Evolutionary conservation across 1,140 invertebrate genomes (phyloP), one percentile per base, ranked within the genome.

Genomic region (Riptortus pedestris): DNA sequence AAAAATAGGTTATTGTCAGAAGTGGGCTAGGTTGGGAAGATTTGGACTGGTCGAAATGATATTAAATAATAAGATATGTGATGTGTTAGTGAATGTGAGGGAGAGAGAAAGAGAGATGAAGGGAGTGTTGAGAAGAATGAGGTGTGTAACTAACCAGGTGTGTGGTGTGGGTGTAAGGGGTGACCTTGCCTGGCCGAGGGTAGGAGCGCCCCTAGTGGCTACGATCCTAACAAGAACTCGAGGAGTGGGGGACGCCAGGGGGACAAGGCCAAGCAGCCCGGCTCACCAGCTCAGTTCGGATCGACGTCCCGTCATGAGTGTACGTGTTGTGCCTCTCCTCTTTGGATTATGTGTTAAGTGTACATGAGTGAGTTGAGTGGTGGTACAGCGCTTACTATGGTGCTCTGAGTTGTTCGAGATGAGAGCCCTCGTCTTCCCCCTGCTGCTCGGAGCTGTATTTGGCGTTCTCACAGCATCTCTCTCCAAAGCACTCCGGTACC

Each of bases 401-500:
- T 48, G 29, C 38, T 14, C 14, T 27, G 18, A 57, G 27, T 20
- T 29, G 18, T 26, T 27, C 43, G 60, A 22, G 60, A 62, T 62
- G 60, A 22, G 60, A 24, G 18, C 68, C 24, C 71, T 75, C 48
- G 73, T 77, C 69, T 78, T 79, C 70, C 78, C 81, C 66, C 74
- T 81, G 67, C 75, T 85, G 38, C 76, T 85, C 68, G 81, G 81
- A 71, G 82, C 82, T 70, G 80, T 81, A 71, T 83, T 85, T 73
- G 80, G 82, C 60, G 83, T 84, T 59, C 76, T 85, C 60, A 82
- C 83, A 60, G 83, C 83, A 60, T 84, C 83, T 28, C 74, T 85
- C 33, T 84, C 83, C 72, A 85, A 84, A 69, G 82, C 83, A 62
- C 76, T 85, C 38, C 74, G 84, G 12, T 90, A 90, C 73, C 87